Percentiles rank a stretch among this genome's conserved stretches.
Evolutionary conservation across 2,888 invertebrate species (phyloP).

Genomic region (Amphimallon solstitiale): DNA sequence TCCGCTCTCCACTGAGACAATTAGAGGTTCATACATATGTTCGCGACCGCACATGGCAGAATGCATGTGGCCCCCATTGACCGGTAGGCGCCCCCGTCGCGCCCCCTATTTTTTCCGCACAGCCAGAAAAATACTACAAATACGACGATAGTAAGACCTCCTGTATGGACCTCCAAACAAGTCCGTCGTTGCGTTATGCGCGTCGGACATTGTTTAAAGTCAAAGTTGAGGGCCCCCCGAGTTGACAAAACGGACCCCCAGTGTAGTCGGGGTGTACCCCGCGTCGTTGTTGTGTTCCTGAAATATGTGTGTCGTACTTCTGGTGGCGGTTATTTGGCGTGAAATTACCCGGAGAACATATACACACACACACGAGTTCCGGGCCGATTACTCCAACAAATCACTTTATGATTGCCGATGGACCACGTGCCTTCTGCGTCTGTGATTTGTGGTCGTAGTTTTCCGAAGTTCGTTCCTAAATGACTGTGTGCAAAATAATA

Average conservation of each 20-base stretch:
- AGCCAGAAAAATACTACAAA: slow-evolving; percentile 27
- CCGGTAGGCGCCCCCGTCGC: slow-evolving; percentile 7
- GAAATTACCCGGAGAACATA: slow-evolving; percentile 43
- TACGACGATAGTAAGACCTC: slow-evolving; percentile 42
- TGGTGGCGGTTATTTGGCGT: slow-evolving; percentile 46
- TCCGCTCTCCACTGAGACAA: slow-evolving; percentile 7
- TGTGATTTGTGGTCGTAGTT: background rate
- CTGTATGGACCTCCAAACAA: slow-evolving; percentile 50
- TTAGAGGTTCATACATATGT: slow-evolving; percentile 32
- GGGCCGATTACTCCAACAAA: slow-evolving; percentile 8
- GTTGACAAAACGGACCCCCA: slow-evolving; percentile 51
- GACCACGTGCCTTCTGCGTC: background rate
- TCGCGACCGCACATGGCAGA: slow-evolving; percentile 35
- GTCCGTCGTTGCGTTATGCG: slow-evolving; percentile 39
- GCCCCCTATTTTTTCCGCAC: slow-evolving; percentile 28
- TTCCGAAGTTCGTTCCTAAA: background rate
- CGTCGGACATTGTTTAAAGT: slow-evolving; percentile 47
- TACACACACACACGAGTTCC: slow-evolving; percentile 27
- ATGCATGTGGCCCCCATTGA: slow-evolving; percentile 37
- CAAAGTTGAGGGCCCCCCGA: slow-evolving; percentile 45
- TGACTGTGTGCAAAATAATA: too few species aligned
- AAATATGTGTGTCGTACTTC: slow-evolving; percentile 43
- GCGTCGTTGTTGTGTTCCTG: slow-evolving; percentile 45
- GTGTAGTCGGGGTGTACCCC: slow-evolving; percentile 33
- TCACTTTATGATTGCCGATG: background rate